phyloP scores from a whole-genome alignment of 2,888 invertebrate species.

The Alviniconcha strummeri region DNA sequence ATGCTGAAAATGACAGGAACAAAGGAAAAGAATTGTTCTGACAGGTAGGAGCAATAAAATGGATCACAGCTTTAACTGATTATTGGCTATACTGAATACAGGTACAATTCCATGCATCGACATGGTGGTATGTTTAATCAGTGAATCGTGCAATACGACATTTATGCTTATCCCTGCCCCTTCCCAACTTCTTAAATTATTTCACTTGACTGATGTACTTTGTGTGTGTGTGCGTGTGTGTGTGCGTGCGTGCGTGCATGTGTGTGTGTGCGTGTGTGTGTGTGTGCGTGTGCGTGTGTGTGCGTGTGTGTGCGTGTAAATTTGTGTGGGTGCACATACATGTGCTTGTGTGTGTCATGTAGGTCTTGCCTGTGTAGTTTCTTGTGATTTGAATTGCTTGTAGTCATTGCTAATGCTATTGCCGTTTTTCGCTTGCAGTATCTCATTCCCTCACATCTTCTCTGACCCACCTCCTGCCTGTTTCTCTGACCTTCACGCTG shows the following conservation, averaged over 20 bases:
- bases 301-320: not conserved
- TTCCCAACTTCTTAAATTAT: too few relatives aligned
- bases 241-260: not conserved
- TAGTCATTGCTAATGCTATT: not conserved
- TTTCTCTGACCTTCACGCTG: too few relatives aligned
- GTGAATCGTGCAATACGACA: not conserved
- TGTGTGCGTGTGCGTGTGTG: not conserved
- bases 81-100: not conserved
- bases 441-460: too few relatives aligned
- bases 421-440: too few relatives aligned
- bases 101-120: not conserved
- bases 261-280: constrained; percentile 4
- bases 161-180: not conserved
- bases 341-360: not conserved
- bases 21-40: not conserved
- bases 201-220: not conserved
- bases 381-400: not conserved
- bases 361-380: not conserved
- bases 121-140: not conserved
- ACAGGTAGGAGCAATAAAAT: not conserved
- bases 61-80: not conserved
- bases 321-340: not conserved
- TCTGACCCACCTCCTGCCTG: too few relatives aligned
- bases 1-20: too few relatives aligned
- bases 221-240: not conserved